Percentiles rank a stretch among this genome's conserved stretches.
These are phyloP conservation scores for Lucilia sericata DNA, from an alignment of 1,140 invertebrate genomes.

Conservation along the genomic window DNA sequence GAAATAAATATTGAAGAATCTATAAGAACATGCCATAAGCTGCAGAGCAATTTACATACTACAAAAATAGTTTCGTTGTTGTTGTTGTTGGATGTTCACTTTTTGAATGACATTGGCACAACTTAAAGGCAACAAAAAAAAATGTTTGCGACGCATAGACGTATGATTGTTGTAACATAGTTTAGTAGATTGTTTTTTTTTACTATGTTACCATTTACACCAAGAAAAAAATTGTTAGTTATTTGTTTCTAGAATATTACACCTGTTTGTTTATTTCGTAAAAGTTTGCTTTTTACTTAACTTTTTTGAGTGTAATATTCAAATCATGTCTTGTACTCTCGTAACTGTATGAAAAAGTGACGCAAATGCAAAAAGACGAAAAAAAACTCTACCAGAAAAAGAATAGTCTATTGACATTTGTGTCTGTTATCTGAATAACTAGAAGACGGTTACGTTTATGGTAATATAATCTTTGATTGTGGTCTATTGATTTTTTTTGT, in stretches of 20 bases:
- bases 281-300: too few species aligned
- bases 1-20: background rate
- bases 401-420: slow-evolving; percentile 38
- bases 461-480: slow-evolving; percentile 40
- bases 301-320: background rate
- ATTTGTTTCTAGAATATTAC: too few species aligned
- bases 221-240: too few species aligned
- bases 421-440: slow-evolving; percentile 40
- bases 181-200: background rate
- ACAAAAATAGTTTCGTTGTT: background rate
- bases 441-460: slow-evolving; percentile 28
- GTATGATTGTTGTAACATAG: background rate
- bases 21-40: background rate
- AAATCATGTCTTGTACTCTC: background rate
- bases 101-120: slow-evolving; percentile 12
- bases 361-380: background rate
- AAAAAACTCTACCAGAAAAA: too few species aligned
- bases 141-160: background rate
- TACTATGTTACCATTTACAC: too few species aligned
- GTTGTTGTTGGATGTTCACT: background rate
- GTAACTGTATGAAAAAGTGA: background rate
- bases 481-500: slow-evolving; percentile 30
- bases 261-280: too few species aligned
- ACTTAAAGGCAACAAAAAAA: background rate
- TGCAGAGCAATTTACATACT: slow-evolving; percentile 17